Base-by-base conservation (phyloP, 53 echinoderm and acorn worm species). In the Paracentrotus lividus region DNA sequence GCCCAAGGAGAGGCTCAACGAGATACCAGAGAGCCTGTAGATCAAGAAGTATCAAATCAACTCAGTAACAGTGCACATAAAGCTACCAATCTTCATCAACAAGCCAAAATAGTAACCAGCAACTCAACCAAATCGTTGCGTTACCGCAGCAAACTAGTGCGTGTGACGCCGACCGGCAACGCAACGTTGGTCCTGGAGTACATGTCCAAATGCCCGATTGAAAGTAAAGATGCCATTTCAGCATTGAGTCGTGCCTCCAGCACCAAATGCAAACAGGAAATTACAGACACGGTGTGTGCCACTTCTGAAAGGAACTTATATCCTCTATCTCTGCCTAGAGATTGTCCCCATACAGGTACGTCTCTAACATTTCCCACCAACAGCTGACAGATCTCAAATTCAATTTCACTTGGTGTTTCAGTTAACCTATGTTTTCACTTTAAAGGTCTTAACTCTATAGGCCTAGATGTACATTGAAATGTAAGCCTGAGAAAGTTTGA, bases 211-310 rank as follows among this genome's bases (percentile, higher is more conserved):
- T 98, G 98, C 90, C 88, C 93, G 4, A 88, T 98, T 13, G 94
- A 93, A 5, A 94, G 94, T 1, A 87, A 92, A 34, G 97, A 96
- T 49, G 96, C 99, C 10, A 94, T 93, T 58, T 96, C 97, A 49
- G 99, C 99, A 29, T 78, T 99, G 86, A 91, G 94, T 49, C 90
- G 99, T 2, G 99, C 99, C 42, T 87, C 56, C 12, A 93, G 95
- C 2, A 47, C 92, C 10, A 86, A 95, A 51, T 99, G 99, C 92
- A 99, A 97, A 89, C 97, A 99, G 92, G 93, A 95, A 14, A 96
- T 99, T 55, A 97, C 97, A 4, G 97, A 99, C 88, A 94, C 93
- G 20, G 95, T 96, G 27, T 99, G 99, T 89, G 91, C 92, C 57
- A 94, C 96, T 86, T 89, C 96, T 56, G 85, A 95, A 66, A 93